A percentile compares a stretch with the other conserved stretches of the same genome.
These are phyloP conservation scores for Neodontobutis hainanensis DNA, from an alignment of 2,113 vertebrate genomes.

Conservation along the genomic window DNA sequence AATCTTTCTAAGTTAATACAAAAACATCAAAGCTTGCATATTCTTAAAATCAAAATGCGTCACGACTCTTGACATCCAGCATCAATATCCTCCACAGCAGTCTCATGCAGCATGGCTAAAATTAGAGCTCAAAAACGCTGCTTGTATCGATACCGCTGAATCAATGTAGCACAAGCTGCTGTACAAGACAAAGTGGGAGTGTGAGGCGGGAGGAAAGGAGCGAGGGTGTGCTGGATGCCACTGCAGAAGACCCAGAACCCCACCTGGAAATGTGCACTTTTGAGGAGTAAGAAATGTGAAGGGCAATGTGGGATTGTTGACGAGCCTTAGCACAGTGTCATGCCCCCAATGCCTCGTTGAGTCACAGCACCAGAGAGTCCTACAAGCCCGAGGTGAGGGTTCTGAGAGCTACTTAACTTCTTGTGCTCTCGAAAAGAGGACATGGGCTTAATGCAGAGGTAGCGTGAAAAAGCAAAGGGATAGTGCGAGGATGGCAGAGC, in stretches of 20 bases:
- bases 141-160: slow-evolving; percentile 67
- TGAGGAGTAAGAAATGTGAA: slow-evolving; percentile 30
- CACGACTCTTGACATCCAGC: slow-evolving; percentile 68
- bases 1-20: background rate
- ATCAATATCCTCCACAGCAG: slow-evolving; percentile 64
- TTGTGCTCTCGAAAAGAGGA: slow-evolving; percentile 36
- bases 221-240: slow-evolving; percentile 17
- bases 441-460: slow-evolving; percentile 34
- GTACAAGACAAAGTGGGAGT: slow-evolving; percentile 50
- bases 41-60: slow-evolving; percentile 60
- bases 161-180: slow-evolving; percentile 68
- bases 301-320: slow-evolving; percentile 45
- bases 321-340: slow-evolving; percentile 18
- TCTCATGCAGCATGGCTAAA: slow-evolving; percentile 66
- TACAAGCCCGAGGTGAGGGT: slow-evolving; percentile 13
- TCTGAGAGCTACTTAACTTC: slow-evolving; percentile 49
- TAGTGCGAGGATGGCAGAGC: background rate
- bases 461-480: slow-evolving; percentile 25
- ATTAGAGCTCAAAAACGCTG: slow-evolving; percentile 67
- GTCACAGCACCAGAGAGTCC: slow-evolving; percentile 16
- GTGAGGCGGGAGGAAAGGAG: background rate
- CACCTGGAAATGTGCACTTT: slow-evolving; percentile 55
- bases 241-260: slow-evolving; percentile 45
- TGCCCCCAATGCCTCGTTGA: slow-evolving; percentile 21
- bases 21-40: slow-evolving; percentile 28